Percentiles rank a stretch among this genome's conserved stretches.
Conservation (phyloP, 2,113 vertebrate species). For the Labeo rohita region DNA sequence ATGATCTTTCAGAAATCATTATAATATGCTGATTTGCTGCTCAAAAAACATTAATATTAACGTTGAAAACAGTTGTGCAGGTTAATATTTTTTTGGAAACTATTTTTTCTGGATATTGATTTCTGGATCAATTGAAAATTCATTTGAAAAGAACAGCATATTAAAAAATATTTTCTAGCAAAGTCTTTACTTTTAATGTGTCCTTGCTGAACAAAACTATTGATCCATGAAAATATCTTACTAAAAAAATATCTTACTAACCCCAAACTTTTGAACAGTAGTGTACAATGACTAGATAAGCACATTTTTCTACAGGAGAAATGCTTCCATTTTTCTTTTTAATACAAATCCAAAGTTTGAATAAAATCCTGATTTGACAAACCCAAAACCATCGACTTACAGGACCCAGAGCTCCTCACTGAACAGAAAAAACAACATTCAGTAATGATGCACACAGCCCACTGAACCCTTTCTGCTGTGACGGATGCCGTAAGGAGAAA, state of each 20-base stretch:
- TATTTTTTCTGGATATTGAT: no score
- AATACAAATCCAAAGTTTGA: background rate
- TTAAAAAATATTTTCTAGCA: background rate
- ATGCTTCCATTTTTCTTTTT: no score
- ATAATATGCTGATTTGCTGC: background rate
- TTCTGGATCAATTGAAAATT: background rate
- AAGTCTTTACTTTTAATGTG: background rate
- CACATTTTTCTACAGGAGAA: background rate
- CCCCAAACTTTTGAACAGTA: background rate
- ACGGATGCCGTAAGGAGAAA: slow-evolving; percentile 12
- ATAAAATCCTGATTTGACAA: background rate
- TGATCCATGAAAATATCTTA: background rate
- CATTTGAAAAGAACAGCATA: background rate
- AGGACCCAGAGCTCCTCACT: background rate
- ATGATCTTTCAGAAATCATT: background rate
- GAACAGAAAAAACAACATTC: background rate
- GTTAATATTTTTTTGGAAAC: background rate
- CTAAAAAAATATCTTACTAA: background rate
- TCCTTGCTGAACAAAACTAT: background rate
- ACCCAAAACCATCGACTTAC: background rate
- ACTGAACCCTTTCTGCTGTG: background rate
- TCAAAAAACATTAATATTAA: background rate
- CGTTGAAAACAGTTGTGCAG: background rate
- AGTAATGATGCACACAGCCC: background rate
- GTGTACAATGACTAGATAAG: background rate